phyloP scores from a whole-genome alignment of 2,113 vertebrate species.

The Psilopogon haemacephalus region DNA sequence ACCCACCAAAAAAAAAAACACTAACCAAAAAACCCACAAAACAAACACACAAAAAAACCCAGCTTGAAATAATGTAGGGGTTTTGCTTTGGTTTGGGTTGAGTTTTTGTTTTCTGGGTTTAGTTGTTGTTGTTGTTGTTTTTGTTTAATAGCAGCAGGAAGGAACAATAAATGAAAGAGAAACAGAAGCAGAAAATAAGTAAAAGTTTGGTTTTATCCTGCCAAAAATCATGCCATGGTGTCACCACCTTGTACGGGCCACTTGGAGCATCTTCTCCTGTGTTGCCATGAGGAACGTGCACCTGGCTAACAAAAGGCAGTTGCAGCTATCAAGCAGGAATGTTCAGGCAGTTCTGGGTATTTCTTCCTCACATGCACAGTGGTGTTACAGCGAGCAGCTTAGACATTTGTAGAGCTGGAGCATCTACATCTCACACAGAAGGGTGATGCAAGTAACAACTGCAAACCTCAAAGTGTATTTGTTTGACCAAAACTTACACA shows the following conservation, averaged over 20 bases:
- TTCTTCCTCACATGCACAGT: fast-evolving
- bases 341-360: fast-evolving
- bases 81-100: too few species aligned
- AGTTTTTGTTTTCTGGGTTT: too few species aligned
- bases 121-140: not conserved
- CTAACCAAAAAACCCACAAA: too few species aligned
- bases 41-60: not conserved
- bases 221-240: fast-evolving
- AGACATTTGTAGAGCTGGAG: not conserved
- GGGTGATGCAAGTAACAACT: not conserved
- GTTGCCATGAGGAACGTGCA: not conserved
- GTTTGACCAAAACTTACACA: fast-evolving
- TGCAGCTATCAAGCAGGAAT: not conserved
- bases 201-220: not conserved
- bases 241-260: fast-evolving
- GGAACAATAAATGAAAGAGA: not conserved
- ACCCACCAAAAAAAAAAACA: too few species aligned
- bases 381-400: not conserved
- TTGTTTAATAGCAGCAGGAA: not conserved
- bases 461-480: not conserved
- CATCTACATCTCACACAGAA: not conserved
- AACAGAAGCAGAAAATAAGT: not conserved
- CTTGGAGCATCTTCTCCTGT: not conserved
- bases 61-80: not conserved
- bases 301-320: not conserved